These are phyloP conservation scores for Oxycera nigricornis DNA, from an alignment of 2,888 invertebrate species.

Conservation along the genomic window DNA sequence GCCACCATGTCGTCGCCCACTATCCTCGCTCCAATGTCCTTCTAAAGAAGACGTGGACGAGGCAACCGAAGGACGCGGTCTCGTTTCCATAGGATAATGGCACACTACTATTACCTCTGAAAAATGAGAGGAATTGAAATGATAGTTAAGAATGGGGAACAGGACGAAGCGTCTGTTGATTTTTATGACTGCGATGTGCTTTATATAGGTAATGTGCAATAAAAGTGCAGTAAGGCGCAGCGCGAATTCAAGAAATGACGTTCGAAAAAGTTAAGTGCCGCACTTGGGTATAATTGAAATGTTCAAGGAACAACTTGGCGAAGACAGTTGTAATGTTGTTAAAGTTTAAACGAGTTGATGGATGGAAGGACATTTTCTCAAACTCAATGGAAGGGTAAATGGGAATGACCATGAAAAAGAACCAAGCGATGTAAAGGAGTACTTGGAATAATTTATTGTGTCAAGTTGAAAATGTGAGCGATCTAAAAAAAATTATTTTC, in stretches of 20 bases:
- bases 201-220: slow-evolving; percentile 30
- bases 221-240: slow-evolving; percentile 25
- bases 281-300: slow-evolving; percentile 32
- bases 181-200: slow-evolving; percentile 32
- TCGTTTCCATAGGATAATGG: neutral
- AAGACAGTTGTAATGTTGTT: slow-evolving; percentile 27
- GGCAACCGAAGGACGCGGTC: no score
- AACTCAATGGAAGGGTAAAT: no score
- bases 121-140: slow-evolving; percentile 25
- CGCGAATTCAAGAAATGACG: neutral
- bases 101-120: slow-evolving; percentile 12
- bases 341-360: slow-evolving; percentile 31
- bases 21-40: neutral
- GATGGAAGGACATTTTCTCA: slow-evolving; percentile 4
- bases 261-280: neutral
- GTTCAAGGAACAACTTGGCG: slow-evolving; percentile 10
- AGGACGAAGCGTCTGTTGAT: slow-evolving; percentile 6
- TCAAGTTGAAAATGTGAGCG: no score
- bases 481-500: no score
- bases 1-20: neutral
- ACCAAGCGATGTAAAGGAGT: no score
- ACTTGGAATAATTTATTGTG: no score
- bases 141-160: neutral
- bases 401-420: no score
- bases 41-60: no score